Percentiles rank a stretch among this genome's conserved stretches.
Conservation (phyloP, 2,888 invertebrate genomes). For the Piscicola geometra region DNA sequence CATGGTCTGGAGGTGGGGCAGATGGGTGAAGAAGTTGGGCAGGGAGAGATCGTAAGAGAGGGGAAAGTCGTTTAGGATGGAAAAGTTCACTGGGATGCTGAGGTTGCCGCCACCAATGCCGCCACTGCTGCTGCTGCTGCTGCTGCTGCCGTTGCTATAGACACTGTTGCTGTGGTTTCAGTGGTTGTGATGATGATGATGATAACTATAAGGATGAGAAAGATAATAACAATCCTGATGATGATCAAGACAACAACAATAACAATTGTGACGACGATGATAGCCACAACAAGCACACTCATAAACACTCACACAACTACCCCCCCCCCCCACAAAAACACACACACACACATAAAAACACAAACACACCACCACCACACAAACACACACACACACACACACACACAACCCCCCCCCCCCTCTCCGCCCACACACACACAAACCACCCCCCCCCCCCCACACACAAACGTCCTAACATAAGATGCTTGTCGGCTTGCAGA, state of each 20-base stretch:
- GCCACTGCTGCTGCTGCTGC: background rate
- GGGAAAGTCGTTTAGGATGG: constrained; percentile 15
- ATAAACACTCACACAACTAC: too few relatives aligned
- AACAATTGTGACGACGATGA: background rate
- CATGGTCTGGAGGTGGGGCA: constrained; percentile 78
- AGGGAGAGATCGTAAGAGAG: constrained; percentile 60
- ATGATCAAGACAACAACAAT: background rate
- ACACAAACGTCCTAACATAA: too few relatives aligned
- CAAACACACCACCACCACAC: too few relatives aligned
- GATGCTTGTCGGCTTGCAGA: background rate
- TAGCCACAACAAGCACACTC: background rate
- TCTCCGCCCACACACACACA: too few relatives aligned
- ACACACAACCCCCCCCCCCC: too few relatives aligned
- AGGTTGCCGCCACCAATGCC: background rate
- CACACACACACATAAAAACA: too few relatives aligned
- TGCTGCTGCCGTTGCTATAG: background rate
- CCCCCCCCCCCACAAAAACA: too few relatives aligned
- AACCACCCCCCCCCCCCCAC: too few relatives aligned
- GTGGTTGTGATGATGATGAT: background rate
- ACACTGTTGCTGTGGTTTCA: background rate
- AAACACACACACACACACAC: too few relatives aligned
- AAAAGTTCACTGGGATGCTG: background rate
- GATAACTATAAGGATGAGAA: background rate
- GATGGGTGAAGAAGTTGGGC: constrained; percentile 76
- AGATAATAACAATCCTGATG: background rate